Evolutionary conservation across 1,140 invertebrate genomes (phyloP).

Genomic region (Dinoponera quadriceps): DNA sequence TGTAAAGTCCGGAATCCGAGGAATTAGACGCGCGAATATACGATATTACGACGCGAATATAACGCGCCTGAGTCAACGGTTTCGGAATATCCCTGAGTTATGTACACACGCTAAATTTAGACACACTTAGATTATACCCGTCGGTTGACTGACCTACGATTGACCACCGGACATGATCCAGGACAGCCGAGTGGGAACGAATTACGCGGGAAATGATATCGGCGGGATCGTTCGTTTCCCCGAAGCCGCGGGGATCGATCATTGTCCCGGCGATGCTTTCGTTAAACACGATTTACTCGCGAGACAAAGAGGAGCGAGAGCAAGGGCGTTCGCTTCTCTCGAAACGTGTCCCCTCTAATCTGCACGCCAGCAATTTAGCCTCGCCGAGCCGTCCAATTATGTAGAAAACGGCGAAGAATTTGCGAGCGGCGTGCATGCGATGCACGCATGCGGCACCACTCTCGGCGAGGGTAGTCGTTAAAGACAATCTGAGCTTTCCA

Average conservation of each 20-base stretch:
- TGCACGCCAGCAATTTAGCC: constrained; percentile 73
- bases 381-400: constrained; percentile 61
- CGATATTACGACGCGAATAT: no score
- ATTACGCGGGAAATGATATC: not conserved
- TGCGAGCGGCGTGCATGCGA: constrained; percentile 60
- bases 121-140: not conserved
- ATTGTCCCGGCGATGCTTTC: constrained; percentile 9
- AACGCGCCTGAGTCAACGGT: no score
- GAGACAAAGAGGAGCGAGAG: constrained; percentile 65
- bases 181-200: no score
- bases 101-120: not conserved
- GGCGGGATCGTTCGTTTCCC: not conserved
- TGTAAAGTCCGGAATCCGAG: no score
- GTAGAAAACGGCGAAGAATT: constrained; percentile 73
- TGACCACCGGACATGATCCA: not conserved
- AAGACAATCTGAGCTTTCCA: constrained; percentile 61
- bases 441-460: constrained; percentile 24
- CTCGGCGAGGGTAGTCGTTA: constrained; percentile 62
- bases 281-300: constrained; percentile 67
- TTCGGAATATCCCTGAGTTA: no score
- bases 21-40: no score
- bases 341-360: constrained; percentile 76
- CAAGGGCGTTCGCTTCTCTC: constrained; percentile 51
- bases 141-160: not conserved
- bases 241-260: not conserved